A percentile compares a stretch with the other conserved stretches of the same genome.
Conservation (phyloP, 2,888 invertebrate genomes). For the Meandrusa payeni region DNA sequence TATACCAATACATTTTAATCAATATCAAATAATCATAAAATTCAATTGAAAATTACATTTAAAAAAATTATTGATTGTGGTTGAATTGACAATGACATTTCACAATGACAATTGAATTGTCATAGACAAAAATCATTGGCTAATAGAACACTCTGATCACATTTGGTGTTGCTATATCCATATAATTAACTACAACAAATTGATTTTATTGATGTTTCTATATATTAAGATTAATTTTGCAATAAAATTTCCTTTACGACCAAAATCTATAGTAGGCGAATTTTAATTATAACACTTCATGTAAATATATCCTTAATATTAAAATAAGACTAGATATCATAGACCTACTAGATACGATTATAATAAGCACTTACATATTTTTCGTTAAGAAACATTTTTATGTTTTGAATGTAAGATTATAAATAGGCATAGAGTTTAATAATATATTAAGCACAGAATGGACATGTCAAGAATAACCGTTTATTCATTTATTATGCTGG, state of each 20-base stretch:
- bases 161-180: no score
- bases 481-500: no score
- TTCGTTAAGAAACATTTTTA: constrained; percentile 19
- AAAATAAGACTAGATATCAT: constrained; percentile 15
- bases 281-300: constrained; percentile 9
- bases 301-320: constrained; percentile 19
- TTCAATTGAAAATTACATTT: no score
- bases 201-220: constrained; percentile 3
- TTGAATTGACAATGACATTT: no score
- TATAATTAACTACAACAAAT: neutral
- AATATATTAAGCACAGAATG: constrained; percentile 16
- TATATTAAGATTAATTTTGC: constrained; percentile 4
- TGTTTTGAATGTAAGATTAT: constrained; percentile 18
- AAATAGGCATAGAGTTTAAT: constrained; percentile 14
- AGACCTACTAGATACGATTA: constrained; percentile 11
- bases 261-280: constrained; percentile 17
- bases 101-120: no score
- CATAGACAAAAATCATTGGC: no score
- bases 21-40: no score
- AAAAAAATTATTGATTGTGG: no score
- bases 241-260: constrained; percentile 20
- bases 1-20: no score
- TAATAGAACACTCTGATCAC: no score
- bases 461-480: constrained; percentile 6
- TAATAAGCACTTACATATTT: constrained; percentile 15